These are phyloP conservation scores for Frankliniella fusca DNA, from an alignment of 2,888 invertebrate genomes.

Conservation along the genomic window DNA sequence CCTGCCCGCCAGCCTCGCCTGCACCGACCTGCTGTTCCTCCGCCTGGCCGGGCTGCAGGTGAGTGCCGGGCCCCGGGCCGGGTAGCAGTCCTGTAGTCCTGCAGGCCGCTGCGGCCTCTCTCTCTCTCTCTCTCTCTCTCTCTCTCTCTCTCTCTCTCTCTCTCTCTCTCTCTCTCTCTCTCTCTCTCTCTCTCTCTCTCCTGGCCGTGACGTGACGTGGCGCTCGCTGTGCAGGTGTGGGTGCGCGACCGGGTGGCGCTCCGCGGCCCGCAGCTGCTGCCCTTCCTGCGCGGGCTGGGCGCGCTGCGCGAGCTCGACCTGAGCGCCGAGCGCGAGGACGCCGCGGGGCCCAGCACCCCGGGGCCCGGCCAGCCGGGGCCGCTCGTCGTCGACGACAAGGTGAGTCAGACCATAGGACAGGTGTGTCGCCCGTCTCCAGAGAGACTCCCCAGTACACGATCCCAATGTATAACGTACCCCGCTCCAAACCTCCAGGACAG, in stretches of 20 bases:
- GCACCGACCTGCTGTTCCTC: slow-evolving; percentile 51
- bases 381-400: slow-evolving; percentile 50
- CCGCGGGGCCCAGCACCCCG: slow-evolving; percentile 46
- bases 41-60: slow-evolving; percentile 52
- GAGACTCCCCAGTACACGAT: no score
- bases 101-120: not conserved
- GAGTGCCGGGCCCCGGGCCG: slow-evolving; percentile 36
- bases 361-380: slow-evolving; percentile 37
- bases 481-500: no score
- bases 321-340: slow-evolving; percentile 49
- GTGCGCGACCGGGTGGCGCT: slow-evolving; percentile 50
- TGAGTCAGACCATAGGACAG: not conserved
- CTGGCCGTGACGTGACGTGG: slow-evolving; percentile 35
- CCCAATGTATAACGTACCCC: no score
- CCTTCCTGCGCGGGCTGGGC: slow-evolving; percentile 48
- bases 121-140: not conserved
- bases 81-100: not conserved
- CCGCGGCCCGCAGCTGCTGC: slow-evolving; percentile 51
- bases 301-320: slow-evolving; percentile 52
- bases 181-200: not conserved
- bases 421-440: no score
- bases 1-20: slow-evolving; percentile 48
- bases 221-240: slow-evolving; percentile 44
- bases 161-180: not conserved
- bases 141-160: not conserved